Evolutionary conservation across 1,140 invertebrate genomes (phyloP), one percentile per base, ranked within the genome.

Genomic region (Elymnias hypermnestra): DNA sequence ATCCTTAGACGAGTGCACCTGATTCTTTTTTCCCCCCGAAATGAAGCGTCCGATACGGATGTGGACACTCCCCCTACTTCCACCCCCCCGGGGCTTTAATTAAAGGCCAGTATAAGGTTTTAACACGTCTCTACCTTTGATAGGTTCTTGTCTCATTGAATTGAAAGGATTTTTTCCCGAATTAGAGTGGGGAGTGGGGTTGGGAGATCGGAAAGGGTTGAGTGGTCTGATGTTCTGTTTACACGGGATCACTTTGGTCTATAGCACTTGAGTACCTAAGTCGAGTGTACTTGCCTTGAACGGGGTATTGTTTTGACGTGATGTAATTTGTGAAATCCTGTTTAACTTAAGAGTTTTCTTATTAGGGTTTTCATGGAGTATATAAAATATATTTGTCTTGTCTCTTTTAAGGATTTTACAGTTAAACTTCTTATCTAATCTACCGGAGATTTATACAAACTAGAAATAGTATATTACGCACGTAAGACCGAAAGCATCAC

Each of bases 91-190:
- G 40, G 51, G 64, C 62, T 76, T 78, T 82, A 82, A 82, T 82
- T 82, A 82, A 78, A 82, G 72, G 59, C 64, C 63, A 66, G 73
- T 65, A 59, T 73, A 78, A 76, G 77, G 72, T 72, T 75, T 76
- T 73, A 81, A 69, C 73, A 72, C 72, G 61, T 73, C 67, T 72
- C 67, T 53, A 70, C 68, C 76, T 77, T 75, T 76, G 72, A 72
- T 72, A 69, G 72, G 69, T 71, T 64, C 71, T 74, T 66, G 59
- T 69, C 62, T 71, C 58, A 61, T 65, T 72, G 59, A 75, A 67
- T 65, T 51, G 59, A 57, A 57, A 50, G 65, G 55, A 65, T 69
- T 77, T 78, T 29, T 76, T 70, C 62, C 52, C 51, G 60, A 64
- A 64, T 73, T 62, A 69, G 57, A 47, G 31, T 14, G 31, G 31